These are phyloP conservation scores for Caenorhabditis remanei DNA, from an alignment of 1,140 invertebrate species.

Conservation along the genomic window DNA sequence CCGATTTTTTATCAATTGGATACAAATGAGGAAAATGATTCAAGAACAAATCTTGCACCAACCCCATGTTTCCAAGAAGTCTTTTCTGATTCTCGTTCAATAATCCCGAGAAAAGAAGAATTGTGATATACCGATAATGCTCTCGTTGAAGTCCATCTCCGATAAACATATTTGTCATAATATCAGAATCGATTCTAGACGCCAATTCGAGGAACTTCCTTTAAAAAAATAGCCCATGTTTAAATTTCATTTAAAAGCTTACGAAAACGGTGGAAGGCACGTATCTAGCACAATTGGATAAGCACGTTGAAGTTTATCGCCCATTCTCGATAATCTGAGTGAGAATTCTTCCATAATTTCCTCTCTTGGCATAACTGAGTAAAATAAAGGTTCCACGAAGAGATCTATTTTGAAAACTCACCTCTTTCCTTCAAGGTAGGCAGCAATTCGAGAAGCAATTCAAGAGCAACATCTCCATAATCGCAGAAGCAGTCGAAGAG, in stretches of 20 bases:
- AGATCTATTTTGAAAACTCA: neutral
- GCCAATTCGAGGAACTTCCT: neutral
- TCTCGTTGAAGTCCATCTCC: neutral
- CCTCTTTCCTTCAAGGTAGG: neutral
- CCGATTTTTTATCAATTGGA: too few relatives aligned
- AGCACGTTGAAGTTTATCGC: neutral
- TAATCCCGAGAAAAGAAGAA: neutral
- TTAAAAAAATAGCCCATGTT: neutral
- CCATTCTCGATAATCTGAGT: neutral
- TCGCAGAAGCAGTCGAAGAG: slow-evolving; percentile 17
- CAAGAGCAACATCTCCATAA: neutral
- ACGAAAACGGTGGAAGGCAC: slow-evolving; percentile 7
- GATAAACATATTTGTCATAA: neutral
- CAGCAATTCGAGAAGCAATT: neutral
- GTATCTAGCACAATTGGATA: neutral
- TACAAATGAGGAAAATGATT: slow-evolving; percentile 19
- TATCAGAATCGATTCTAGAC: neutral
- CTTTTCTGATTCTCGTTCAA: slow-evolving; percentile 2
- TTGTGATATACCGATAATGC: neutral
- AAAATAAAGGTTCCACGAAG: neutral
- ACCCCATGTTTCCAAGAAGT: neutral
- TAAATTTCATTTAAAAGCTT: neutral
- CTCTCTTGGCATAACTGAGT: neutral
- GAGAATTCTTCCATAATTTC: neutral
- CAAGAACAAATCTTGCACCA: neutral